Conservation (phyloP, 2,797 vertebrate species). For the Urocyon cinereoargenteus region DNA sequence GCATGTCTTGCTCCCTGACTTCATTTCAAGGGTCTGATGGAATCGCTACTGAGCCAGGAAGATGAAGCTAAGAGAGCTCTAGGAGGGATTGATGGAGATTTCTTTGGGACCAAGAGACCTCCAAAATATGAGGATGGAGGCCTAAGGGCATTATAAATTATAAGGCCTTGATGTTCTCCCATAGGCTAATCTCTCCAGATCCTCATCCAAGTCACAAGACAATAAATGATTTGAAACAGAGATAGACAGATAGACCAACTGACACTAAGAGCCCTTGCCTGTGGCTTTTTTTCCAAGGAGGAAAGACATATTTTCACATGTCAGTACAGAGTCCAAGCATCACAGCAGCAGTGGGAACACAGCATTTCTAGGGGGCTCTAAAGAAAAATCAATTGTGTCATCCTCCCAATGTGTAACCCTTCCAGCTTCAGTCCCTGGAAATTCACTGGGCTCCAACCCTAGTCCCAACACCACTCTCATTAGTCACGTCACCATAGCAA, state of each 20-base stretch:
- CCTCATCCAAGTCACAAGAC: neutral
- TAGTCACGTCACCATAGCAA: constrained; percentile 78
- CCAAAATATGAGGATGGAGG: neutral
- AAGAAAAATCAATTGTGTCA: neutral
- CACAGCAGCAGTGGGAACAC: neutral
- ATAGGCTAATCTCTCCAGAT: neutral
- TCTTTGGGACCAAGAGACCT: neutral
- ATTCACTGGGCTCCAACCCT: constrained; percentile 50
- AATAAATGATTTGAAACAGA: neutral
- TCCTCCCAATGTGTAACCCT: neutral
- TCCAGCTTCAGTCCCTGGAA: neutral
- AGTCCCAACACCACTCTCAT: constrained; percentile 62
- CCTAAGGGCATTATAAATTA: neutral
- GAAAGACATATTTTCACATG: neutral
- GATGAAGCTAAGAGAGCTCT: neutral
- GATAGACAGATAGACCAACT: neutral
- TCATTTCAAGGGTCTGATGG: neutral
- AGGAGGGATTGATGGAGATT: neutral
- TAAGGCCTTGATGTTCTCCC: neutral
- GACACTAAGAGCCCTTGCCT: neutral
- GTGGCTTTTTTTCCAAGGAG: neutral
- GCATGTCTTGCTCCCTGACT: neutral
- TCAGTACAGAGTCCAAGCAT: neutral
- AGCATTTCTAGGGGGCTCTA: neutral
- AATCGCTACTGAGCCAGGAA: neutral